Evolutionary conservation across 2,888 invertebrate species (phyloP).

Genomic region (Drosophila diplacantha): DNA sequence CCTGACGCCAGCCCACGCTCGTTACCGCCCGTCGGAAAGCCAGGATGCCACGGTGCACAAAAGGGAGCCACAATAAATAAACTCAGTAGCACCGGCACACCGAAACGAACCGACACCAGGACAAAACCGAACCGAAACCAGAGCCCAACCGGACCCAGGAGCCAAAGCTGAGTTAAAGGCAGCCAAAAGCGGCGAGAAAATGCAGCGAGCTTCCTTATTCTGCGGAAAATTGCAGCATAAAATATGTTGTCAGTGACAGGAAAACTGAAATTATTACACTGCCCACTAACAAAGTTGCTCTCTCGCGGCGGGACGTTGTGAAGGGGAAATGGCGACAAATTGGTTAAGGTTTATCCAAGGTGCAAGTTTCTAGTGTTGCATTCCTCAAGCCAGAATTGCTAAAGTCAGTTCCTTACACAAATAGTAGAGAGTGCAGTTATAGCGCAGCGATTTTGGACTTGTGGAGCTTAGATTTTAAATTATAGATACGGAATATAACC

Average conservation of each 20-base stretch:
- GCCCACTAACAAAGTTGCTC: constrained; percentile 14
- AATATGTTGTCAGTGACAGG: constrained; percentile 38
- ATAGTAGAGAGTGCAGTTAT: neutral
- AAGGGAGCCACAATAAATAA: constrained; percentile 50
- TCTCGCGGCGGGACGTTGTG: neutral
- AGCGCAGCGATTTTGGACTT: neutral
- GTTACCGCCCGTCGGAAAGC: constrained; percentile 47
- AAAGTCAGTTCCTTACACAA: neutral
- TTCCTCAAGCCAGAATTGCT: neutral
- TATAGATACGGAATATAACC: neutral
- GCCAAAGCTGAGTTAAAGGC: constrained; percentile 5
- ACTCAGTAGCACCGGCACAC: constrained; percentile 5
- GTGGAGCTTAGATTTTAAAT: neutral
- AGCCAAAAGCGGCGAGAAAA: constrained; percentile 16
- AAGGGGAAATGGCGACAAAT: constrained; percentile 19
- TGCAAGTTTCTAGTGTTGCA: neutral
- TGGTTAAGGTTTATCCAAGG: constrained; percentile 14
- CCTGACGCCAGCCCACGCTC: constrained; percentile 24
- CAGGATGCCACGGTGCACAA: constrained; percentile 56
- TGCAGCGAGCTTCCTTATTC: constrained; percentile 23
- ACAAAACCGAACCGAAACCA: constrained; percentile 1
- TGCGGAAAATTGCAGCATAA: constrained; percentile 42
- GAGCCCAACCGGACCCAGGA: constrained; percentile 2
- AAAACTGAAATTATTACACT: constrained; percentile 38
- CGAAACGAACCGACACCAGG: constrained; percentile 6